These are phyloP conservation scores for Mormyrops attenuatus DNA, from an alignment of 2,797 vertebrate species.

Conservation along the genomic window DNA sequence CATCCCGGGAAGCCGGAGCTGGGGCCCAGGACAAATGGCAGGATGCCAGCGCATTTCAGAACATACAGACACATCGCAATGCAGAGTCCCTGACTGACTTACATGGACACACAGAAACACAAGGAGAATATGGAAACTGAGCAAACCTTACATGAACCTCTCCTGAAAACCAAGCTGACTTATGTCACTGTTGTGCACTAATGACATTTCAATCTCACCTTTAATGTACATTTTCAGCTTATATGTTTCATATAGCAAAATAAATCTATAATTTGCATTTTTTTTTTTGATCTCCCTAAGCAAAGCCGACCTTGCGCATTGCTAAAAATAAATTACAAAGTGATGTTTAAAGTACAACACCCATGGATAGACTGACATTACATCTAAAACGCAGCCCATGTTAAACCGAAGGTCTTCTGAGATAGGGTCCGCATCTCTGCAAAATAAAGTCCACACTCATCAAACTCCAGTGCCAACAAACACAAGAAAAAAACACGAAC, in stretches of 20 bases:
- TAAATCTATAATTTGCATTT: neutral
- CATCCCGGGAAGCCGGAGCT: neutral
- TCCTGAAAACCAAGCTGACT: neutral
- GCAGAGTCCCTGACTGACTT: neutral
- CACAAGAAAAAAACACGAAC: neutral
- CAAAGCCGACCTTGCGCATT: neutral
- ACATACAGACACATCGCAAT: neutral
- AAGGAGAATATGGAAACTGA: neutral
- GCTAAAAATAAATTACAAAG: slow-evolving; percentile 5
- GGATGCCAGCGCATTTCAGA: neutral
- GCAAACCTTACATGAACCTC: neutral
- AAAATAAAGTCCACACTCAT: neutral
- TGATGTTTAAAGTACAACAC: neutral
- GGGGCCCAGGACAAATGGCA: neutral
- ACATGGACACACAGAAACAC: neutral
- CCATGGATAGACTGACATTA: neutral
- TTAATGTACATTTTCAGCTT: neutral
- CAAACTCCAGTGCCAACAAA: neutral
- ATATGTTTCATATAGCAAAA: neutral
- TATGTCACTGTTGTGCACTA: neutral
- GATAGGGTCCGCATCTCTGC: neutral
- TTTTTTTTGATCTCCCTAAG: neutral
- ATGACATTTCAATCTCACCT: neutral
- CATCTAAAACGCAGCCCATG: neutral
- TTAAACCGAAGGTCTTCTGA: neutral